Percentiles rank a stretch among this genome's conserved stretches.
These are phyloP conservation scores for Gambusia holbrooki DNA, from an alignment of 2,113 vertebrate species.

Conservation along the genomic window DNA sequence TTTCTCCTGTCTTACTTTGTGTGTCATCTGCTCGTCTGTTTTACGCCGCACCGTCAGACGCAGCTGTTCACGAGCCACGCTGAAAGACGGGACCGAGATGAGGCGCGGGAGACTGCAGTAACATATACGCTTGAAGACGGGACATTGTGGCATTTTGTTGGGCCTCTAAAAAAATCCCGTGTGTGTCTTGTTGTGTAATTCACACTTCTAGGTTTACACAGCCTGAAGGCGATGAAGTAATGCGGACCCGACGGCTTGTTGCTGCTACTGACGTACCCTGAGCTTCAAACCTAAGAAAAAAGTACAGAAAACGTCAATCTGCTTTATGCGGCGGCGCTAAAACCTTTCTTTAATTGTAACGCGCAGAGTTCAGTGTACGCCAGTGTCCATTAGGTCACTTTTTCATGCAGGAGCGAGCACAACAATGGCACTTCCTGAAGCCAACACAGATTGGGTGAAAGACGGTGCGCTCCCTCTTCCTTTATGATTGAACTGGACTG, in stretches of 20 bases:
- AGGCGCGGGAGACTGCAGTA: constrained; percentile 43
- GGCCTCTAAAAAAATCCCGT: constrained; percentile 14
- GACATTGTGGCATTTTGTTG: constrained; percentile 32
- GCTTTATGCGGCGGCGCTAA: not conserved
- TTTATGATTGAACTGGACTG: constrained; percentile 64
- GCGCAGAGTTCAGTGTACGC: constrained; percentile 1
- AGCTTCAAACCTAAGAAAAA: constrained; percentile 24
- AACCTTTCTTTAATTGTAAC: not conserved
- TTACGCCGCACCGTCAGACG: constrained; percentile 54
- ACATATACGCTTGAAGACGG: constrained; percentile 69
- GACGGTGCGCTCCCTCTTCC: constrained; percentile 43
- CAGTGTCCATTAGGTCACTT: constrained; percentile 15
- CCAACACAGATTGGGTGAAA: constrained; percentile 63
- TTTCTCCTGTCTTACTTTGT: constrained; percentile 42
- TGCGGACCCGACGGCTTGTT: constrained; percentile 55
- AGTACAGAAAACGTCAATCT: constrained; percentile 2
- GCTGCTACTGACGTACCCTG: constrained; percentile 32
- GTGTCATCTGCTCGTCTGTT: constrained; percentile 44
- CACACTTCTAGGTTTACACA: constrained; percentile 76
- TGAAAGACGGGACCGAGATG: constrained; percentile 49
- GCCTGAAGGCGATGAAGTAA: constrained; percentile 77
- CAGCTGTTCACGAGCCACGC: constrained; percentile 40
- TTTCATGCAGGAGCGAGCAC: constrained; percentile 16
- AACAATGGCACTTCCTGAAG: constrained; percentile 71
- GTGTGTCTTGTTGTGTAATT: constrained; percentile 63